phyloP scores from a whole-genome alignment of 2,113 vertebrate species.

The Climacteris rufus region DNA sequence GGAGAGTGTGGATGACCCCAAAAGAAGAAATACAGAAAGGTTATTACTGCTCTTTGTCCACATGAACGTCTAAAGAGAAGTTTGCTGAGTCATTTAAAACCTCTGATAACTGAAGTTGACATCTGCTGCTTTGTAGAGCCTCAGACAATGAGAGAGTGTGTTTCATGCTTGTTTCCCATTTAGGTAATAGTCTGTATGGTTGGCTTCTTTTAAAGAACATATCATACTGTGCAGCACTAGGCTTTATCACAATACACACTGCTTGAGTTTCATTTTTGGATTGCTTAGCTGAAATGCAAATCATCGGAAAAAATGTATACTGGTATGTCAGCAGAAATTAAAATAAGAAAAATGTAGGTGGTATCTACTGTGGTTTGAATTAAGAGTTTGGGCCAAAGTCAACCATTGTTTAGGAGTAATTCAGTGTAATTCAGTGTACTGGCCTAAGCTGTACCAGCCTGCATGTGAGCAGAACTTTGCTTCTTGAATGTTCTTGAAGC shows the following conservation, averaged over 20 bases:
- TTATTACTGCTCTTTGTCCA: background rate
- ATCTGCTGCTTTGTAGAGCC: background rate
- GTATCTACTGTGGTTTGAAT: constrained; percentile 2
- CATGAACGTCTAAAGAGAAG: background rate
- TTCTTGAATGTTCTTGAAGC: background rate
- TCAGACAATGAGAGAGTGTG: rapidly evolving
- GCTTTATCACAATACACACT: background rate
- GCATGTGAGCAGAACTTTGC: background rate
- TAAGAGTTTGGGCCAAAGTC: background rate
- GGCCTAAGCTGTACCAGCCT: background rate
- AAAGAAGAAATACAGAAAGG: background rate
- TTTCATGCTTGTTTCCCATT: background rate
- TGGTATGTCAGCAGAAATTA: constrained; percentile 3
- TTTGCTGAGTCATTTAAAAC: background rate
- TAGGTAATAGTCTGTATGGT: background rate
- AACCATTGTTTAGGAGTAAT: background rate
- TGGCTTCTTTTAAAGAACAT: background rate
- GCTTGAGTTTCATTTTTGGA: background rate
- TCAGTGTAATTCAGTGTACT: background rate
- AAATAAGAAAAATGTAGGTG: background rate
- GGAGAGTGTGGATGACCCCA: background rate
- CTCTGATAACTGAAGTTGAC: background rate
- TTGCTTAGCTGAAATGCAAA: background rate
- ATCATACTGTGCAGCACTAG: background rate
- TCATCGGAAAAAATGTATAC: background rate